Conservation (phyloP, 92 coral and sea anemone genomes). For the Phymanthus crucifer region DNA sequence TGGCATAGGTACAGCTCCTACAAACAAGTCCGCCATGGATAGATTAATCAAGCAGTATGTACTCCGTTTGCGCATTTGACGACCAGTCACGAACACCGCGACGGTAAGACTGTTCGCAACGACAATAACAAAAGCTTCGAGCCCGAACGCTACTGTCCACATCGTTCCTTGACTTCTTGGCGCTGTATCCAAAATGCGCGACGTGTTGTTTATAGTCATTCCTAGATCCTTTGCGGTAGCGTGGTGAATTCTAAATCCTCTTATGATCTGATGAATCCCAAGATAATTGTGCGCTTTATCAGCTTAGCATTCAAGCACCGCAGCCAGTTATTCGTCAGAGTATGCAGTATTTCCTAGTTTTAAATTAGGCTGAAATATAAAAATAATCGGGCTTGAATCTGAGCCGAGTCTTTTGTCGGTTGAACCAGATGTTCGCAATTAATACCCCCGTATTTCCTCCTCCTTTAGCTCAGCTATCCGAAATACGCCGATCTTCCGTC, state of each 20-base stretch:
- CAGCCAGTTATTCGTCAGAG: not conserved
- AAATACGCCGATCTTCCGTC: not conserved
- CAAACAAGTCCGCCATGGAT: slow-evolving; percentile 30
- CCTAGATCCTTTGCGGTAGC: not conserved
- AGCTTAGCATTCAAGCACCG: not conserved
- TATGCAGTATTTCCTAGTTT: not conserved
- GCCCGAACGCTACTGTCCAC: slow-evolving; percentile 24
- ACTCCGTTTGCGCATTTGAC: slow-evolving; percentile 35
- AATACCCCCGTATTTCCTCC: not conserved
- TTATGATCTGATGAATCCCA: not conserved
- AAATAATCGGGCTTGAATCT: no score
- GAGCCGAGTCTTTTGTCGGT: no score
- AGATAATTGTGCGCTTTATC: not conserved
- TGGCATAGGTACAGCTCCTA: slow-evolving; percentile 38
- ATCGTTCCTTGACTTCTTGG: slow-evolving; percentile 11
- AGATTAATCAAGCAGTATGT: slow-evolving; percentile 30
- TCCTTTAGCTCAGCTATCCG: not conserved
- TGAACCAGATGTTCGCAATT: not conserved
- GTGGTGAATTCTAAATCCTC: not conserved
- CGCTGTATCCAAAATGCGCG: not conserved
- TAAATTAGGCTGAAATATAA: no score
- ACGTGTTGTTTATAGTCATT: not conserved
- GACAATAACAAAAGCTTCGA: slow-evolving; percentile 20
- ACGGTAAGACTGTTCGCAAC: slow-evolving; percentile 20
- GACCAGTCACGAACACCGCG: slow-evolving; percentile 27